phyloP scores from a whole-genome alignment of 2,113 vertebrate genomes.

The Onychorhynchus coronatus region DNA sequence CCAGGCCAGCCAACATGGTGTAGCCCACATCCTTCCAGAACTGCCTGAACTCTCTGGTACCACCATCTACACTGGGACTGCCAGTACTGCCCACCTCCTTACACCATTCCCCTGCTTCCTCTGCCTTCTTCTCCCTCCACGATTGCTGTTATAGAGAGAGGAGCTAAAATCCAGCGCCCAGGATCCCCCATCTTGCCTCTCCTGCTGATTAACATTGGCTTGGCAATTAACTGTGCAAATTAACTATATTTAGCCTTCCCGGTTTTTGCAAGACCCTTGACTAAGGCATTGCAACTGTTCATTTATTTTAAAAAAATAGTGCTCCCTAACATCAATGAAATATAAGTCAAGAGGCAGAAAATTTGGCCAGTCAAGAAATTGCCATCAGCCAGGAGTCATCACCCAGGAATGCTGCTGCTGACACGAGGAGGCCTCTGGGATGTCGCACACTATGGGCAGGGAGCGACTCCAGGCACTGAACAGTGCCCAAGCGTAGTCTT shows the following conservation, averaged over 20 bases:
- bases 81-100: neutral
- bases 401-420: fast-evolving
- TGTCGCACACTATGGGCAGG: fast-evolving
- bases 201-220: neutral
- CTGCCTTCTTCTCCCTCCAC: neutral
- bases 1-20: fast-evolving
- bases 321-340: neutral
- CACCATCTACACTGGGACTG: fast-evolving
- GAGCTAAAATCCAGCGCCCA: neutral
- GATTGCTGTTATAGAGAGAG: neutral
- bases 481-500: neutral
- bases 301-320: neutral
- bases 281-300: neutral
- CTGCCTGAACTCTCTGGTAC: fast-evolving
- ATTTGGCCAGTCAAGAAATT: neutral
- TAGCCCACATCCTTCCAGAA: neutral
- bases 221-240: neutral
- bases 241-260: neutral
- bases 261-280: neutral
- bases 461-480: fast-evolving
- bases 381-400: neutral
- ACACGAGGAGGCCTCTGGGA: fast-evolving
- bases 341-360: neutral
- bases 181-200: neutral
- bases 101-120: neutral